Percentiles rank a stretch among this genome's conserved stretches.
phyloP scores from a whole-genome alignment of 2,113 vertebrate species.

The Aptenodytes forsteri region DNA sequence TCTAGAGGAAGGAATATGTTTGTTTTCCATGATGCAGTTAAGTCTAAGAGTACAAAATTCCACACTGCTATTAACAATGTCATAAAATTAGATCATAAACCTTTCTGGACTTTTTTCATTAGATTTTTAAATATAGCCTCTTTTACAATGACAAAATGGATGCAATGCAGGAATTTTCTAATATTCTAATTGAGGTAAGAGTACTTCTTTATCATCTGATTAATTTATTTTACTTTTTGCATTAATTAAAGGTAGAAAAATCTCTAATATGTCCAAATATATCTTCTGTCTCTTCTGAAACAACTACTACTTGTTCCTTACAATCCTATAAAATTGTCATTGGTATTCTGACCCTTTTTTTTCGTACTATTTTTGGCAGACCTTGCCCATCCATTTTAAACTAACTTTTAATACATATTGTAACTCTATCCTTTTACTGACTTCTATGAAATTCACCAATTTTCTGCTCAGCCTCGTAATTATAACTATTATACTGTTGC shows the following conservation, averaged over 20 bases:
- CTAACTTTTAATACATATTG: neutral
- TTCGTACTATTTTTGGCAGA: neutral
- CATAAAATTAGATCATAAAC: neutral
- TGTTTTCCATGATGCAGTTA: neutral
- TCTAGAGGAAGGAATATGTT: neutral
- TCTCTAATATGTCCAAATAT: neutral
- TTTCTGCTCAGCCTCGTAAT: neutral
- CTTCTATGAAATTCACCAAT: neutral
- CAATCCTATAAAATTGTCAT: neutral
- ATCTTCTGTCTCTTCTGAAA: neutral
- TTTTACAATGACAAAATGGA: neutral
- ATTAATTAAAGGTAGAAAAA: neutral
- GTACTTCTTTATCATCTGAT: neutral
- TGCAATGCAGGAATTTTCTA: neutral
- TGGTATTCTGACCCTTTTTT: neutral
- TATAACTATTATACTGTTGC: neutral
- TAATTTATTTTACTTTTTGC: neutral
- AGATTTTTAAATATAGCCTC: neutral
- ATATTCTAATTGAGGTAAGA: neutral
- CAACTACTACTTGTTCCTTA: neutral
- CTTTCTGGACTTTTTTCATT: neutral
- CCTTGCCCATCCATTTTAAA: neutral
- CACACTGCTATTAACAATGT: neutral
- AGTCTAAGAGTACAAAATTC: neutral
- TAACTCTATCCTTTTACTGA: neutral